Evolutionary conservation across 2,888 invertebrate species (phyloP).

Genomic region (Philonicus albiceps): DNA sequence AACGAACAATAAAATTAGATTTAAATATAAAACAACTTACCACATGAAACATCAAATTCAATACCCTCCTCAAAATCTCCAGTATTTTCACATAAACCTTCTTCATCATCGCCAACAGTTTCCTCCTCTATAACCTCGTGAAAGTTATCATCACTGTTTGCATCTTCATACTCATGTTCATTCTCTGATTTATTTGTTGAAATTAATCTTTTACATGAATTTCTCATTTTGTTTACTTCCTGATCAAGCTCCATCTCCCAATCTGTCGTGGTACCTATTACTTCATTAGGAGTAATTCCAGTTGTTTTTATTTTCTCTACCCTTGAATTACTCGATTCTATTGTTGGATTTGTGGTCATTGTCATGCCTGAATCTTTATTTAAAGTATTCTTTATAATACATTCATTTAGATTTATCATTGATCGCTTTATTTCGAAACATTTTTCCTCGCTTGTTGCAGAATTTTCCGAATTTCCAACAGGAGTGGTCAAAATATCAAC

Average conservation of each 20-base stretch:
- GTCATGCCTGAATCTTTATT: background rate
- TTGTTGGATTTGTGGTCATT: background rate
- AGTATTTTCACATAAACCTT: slow-evolving; percentile 47
- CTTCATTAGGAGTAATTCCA: background rate
- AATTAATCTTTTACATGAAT: slow-evolving; percentile 36
- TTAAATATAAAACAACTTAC: slow-evolving; percentile 43
- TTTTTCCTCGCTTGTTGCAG: background rate
- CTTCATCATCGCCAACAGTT: slow-evolving; percentile 44
- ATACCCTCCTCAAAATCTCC: slow-evolving; percentile 50
- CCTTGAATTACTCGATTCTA: background rate
- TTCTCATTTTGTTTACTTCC: slow-evolving; percentile 54
- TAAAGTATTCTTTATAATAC: background rate
- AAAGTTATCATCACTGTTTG: slow-evolving; percentile 44
- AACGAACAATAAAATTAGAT: background rate
- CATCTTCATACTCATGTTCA: slow-evolving; percentile 12
- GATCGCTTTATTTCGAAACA: background rate
- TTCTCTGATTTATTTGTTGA: slow-evolving; percentile 28
- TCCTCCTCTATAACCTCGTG: slow-evolving; percentile 48
- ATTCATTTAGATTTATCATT: background rate
- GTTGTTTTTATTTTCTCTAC: background rate
- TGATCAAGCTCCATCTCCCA: slow-evolving; percentile 72
- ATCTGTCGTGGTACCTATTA: slow-evolving; percentile 58
- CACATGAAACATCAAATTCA: slow-evolving; percentile 51
- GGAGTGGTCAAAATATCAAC: slow-evolving; percentile 63
- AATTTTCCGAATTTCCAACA: slow-evolving; percentile 29